Evolutionary conservation across 2,888 invertebrate genomes (phyloP).

Genomic region (Barypeithes pellucidus): DNA sequence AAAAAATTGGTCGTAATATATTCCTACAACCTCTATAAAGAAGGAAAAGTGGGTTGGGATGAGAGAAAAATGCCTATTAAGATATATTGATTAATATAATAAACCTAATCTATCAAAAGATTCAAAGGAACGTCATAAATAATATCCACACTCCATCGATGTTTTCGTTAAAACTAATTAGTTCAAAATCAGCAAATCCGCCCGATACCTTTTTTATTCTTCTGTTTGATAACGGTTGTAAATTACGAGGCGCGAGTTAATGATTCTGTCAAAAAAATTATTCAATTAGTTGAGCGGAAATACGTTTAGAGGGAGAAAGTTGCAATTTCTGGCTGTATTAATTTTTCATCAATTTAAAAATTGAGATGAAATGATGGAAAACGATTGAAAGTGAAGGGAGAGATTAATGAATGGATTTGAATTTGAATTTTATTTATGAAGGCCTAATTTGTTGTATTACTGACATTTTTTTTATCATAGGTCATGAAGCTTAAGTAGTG

Average conservation of each 20-base stretch:
- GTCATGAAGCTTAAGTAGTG: too few relatives aligned
- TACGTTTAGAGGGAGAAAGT: conserved; percentile 3
- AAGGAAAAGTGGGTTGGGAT: too few relatives aligned
- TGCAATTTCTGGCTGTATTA: conserved; percentile 1
- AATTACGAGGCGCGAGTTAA: conserved; percentile 1
- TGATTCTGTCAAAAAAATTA: conserved; percentile 17
- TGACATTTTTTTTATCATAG: too few relatives aligned
- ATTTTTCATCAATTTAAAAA: conserved; percentile 22
- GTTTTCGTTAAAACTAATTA: neutral
- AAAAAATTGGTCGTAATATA: too few relatives aligned
- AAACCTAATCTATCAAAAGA: too few relatives aligned
- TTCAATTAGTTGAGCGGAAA: conserved; percentile 15
- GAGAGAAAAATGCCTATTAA: too few relatives aligned
- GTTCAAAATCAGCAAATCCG: neutral
- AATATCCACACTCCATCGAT: neutral
- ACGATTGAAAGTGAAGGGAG: conserved; percentile 4
- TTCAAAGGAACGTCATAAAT: neutral
- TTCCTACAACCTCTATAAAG: too few relatives aligned
- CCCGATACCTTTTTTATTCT: neutral
- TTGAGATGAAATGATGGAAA: neutral
- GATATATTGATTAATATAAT: too few relatives aligned
- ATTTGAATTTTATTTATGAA: neutral
- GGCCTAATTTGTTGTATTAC: neutral
- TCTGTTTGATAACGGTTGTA: neutral
- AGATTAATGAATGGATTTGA: neutral